Conservation (phyloP, 2,888 invertebrate species). For the Sarcophaga rosellei region DNA sequence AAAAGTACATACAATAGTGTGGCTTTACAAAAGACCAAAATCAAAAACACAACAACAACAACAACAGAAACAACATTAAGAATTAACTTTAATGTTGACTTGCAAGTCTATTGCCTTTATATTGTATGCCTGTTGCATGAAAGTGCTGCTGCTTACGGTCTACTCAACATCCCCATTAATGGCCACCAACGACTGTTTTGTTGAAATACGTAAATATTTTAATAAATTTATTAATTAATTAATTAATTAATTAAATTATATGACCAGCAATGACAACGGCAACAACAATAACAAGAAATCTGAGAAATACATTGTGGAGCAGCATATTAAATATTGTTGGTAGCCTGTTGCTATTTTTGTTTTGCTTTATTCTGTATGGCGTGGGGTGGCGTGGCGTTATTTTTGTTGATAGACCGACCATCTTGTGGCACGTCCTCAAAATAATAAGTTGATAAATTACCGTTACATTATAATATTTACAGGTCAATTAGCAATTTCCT, state of each 20-base stretch:
- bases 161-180: neutral
- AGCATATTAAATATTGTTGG: neutral
- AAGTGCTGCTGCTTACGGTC: neutral
- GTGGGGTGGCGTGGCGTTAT: neutral
- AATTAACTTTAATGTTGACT: too few relatives aligned
- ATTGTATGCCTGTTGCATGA: neutral
- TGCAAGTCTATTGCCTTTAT: neutral
- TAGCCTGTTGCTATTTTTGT: neutral
- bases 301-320: neutral
- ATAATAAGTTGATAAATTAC: slow-evolving; percentile 59
- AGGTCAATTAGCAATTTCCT: slow-evolving; percentile 59
- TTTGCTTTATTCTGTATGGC: neutral
- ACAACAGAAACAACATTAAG: too few relatives aligned
- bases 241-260: slow-evolving; percentile 39
- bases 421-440: slow-evolving; percentile 40
- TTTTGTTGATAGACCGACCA: slow-evolving; percentile 30
- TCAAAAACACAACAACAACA: too few relatives aligned
- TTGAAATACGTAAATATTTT: slow-evolving; percentile 69
- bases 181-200: neutral
- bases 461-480: slow-evolving; percentile 56
- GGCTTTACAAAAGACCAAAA: neutral
- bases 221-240: slow-evolving; percentile 78
- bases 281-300: neutral
- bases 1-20: neutral
- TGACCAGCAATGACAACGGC: slow-evolving; percentile 33